These are phyloP conservation scores for Mellilla xanthometata DNA, from an alignment of 2,888 invertebrate genomes.

Conservation along the genomic window DNA sequence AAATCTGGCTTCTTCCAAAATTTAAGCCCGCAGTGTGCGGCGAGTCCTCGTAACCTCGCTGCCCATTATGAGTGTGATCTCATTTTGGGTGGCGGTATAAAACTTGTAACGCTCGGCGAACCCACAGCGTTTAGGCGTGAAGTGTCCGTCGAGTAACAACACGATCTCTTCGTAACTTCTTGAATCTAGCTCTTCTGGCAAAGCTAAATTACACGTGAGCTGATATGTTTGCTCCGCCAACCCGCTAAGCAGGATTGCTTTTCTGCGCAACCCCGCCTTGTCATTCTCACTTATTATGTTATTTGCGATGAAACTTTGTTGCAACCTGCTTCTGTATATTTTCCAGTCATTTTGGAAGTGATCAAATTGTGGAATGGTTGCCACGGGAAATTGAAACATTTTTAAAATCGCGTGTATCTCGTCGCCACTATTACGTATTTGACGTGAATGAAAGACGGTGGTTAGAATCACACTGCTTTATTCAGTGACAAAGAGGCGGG, in stretches of 20 bases:
- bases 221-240: neutral
- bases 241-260: neutral
- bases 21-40: conserved; percentile 29
- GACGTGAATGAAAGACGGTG: too few relatives aligned
- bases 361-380: neutral
- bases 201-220: neutral
- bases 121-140: neutral
- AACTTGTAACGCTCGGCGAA: neutral
- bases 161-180: neutral
- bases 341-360: neutral
- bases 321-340: neutral
- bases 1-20: conserved; percentile 3
- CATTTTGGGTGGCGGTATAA: neutral
- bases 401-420: too few relatives aligned
- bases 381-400: too few relatives aligned
- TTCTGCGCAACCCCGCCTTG: neutral
- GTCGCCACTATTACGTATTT: too few relatives aligned
- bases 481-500: too few relatives aligned
- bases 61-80: conserved; percentile 32
- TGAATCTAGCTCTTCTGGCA: neutral
- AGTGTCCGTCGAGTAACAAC: neutral
- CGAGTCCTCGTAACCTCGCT: conserved; percentile 27
- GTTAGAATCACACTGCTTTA: too few relatives aligned
- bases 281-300: neutral
- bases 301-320: neutral